Base-by-base conservation (phyloP, 2,888 invertebrate genomes). In the Protophormia terraenovae region DNA sequence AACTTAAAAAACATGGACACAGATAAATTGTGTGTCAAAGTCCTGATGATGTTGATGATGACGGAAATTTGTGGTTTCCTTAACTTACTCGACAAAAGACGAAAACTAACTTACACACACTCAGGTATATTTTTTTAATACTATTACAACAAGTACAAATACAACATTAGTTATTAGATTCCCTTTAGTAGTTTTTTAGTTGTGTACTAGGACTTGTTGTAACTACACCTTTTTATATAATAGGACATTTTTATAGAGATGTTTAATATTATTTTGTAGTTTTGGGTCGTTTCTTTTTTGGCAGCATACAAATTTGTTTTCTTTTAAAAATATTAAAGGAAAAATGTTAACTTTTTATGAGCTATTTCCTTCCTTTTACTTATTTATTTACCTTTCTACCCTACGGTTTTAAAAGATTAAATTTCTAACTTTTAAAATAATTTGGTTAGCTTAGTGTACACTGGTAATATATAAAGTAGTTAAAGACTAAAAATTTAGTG, bases 1-100 rank as follows among this genome's bases (percentile, higher is more conserved):
- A 2, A 35, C 8, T 4, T 35, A 38, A 2, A 12, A 50, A 50
- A 50, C 8, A 50, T 38, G 62, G 50, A 35, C 50, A 53, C 14
- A 78, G 71, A 75, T 81, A 69, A 75, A 75, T 67, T 75, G 67
- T 45, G 69, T 50, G n/a, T n/a, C n/a, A 69, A 69, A 82, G 29
- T 76, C 76, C 53, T 76, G 60, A 53, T 38, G 55, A 71, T 53
- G 76, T 62, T 69, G 53, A 76, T 69, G 69, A 55, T 55, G 82
- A 71, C 69, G 82, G 82, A 82, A 82, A 82, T 82, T 82, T 82
- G 82, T 64, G 82, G 76, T 82, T 82, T 76, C 82, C 82, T 71
- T 71, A 64, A 62, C 69, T 24, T 58, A 38, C n/a, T 38, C 38
- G 27, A 78, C 35, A 69, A 58, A 58, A 35, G 32, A 67, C 32